Conservation (phyloP, 2,888 invertebrate species). For the Scrobipalpa atriplicella region DNA sequence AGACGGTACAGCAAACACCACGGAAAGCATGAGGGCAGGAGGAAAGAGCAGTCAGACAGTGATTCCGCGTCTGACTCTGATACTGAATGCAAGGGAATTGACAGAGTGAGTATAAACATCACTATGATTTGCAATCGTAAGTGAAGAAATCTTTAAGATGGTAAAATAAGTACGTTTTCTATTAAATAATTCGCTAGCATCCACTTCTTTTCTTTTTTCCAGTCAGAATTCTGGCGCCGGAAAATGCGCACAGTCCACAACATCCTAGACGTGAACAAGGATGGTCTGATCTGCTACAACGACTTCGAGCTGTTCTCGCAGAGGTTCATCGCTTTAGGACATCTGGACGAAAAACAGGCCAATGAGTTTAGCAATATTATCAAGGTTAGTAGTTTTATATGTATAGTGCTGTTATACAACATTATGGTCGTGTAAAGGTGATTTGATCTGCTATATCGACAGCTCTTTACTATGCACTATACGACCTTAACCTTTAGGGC, state of each 20-base stretch:
- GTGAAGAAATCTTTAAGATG: too few relatives aligned
- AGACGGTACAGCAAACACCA: constrained; percentile 76
- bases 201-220: constrained; percentile 34
- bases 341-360: constrained; percentile 85
- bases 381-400: constrained; percentile 85
- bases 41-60: constrained; percentile 73
- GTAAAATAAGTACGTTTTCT: too few relatives aligned
- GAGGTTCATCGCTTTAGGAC: constrained; percentile 89
- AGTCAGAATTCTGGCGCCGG: constrained; percentile 89
- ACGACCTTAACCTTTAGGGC: too few relatives aligned
- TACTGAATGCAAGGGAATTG: constrained; percentile 74
- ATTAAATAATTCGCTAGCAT: too few relatives aligned
- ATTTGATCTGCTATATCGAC: too few relatives aligned
- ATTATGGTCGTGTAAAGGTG: too few relatives aligned
- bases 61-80: constrained; percentile 84
- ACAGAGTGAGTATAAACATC: constrained; percentile 65
- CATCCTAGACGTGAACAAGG: constrained; percentile 92
- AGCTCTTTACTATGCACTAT: too few relatives aligned
- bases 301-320: constrained; percentile 90
- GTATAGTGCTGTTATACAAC: too few relatives aligned
- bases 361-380: constrained; percentile 88
- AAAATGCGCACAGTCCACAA: constrained; percentile 94
- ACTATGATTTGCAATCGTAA: too few relatives aligned
- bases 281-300: constrained; percentile 92
- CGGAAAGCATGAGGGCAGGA: constrained; percentile 68